Evolutionary conservation across 2,797 vertebrate species (phyloP).

Genomic region (Crax fasciolata): DNA sequence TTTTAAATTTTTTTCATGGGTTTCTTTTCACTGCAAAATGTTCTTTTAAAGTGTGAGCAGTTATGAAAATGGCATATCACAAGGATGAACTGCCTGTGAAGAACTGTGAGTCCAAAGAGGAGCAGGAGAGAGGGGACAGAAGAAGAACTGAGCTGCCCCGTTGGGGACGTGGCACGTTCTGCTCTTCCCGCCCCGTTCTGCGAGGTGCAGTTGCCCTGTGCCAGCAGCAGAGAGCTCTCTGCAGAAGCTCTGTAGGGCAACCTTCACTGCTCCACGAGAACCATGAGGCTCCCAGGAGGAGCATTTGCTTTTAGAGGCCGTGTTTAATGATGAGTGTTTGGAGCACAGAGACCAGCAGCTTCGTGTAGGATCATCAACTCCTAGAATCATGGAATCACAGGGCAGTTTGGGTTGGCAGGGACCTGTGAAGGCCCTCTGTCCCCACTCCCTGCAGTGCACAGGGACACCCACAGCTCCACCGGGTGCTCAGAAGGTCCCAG

Average conservation of each 20-base stretch:
- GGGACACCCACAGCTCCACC: too few relatives aligned
- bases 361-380: neutral
- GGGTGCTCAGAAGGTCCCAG: too few relatives aligned
- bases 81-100: neutral
- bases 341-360: neutral
- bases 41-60: neutral
- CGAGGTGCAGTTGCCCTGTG: neutral
- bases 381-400: too few relatives aligned
- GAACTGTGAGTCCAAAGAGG: neutral
- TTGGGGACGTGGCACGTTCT: neutral
- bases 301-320: fast-evolving
- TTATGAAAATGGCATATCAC: neutral
- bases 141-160: neutral
- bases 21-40: neutral
- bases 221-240: neutral
- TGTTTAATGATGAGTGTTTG: neutral
- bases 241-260: neutral
- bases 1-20: neutral
- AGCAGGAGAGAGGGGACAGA: neutral
- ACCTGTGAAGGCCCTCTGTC: too few relatives aligned
- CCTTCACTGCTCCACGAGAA: neutral
- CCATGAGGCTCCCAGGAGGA: neutral
- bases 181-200: neutral
- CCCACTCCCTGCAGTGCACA: too few relatives aligned
- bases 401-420: too few relatives aligned